These are phyloP conservation scores for Trissolcus japonicus DNA, from an alignment of 2,888 invertebrate genomes.

Conservation along the genomic window DNA sequence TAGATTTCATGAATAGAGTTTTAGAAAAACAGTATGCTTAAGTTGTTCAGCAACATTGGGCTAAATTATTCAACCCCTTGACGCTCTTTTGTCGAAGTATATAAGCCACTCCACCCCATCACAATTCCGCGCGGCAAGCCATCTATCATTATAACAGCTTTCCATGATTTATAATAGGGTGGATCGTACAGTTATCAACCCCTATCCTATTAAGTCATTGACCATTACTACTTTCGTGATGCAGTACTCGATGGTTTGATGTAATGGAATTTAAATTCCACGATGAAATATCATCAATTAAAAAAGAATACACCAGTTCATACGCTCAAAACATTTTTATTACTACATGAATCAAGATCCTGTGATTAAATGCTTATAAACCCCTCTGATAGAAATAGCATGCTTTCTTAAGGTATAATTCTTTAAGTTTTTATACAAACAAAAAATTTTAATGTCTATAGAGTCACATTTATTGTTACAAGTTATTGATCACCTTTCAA, in stretches of 20 bases:
- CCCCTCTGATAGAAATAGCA: too few species aligned
- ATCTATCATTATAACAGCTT: constrained; percentile 59
- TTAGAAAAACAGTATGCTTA: constrained; percentile 45
- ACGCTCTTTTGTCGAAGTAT: constrained; percentile 49
- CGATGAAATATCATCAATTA: constrained; percentile 45
- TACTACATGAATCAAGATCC: not conserved
- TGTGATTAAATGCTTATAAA: too few species aligned
- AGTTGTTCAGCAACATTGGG: constrained; percentile 50
- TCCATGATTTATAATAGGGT: constrained; percentile 58
- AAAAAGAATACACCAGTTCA: constrained; percentile 17
- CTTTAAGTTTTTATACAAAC: too few species aligned
- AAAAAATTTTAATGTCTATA: too few species aligned
- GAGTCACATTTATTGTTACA: too few species aligned
- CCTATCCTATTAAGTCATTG: constrained; percentile 59
- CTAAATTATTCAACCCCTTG: constrained; percentile 57
- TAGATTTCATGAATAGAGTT: constrained; percentile 35
- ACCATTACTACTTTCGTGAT: constrained; percentile 58
- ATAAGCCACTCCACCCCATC: constrained; percentile 54
- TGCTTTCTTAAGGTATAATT: too few species aligned
- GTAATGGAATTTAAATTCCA: constrained; percentile 56
- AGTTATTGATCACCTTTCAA: too few species aligned
- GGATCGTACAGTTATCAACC: constrained; percentile 56
- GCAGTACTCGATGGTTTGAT: constrained; percentile 51
- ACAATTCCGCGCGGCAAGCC: constrained; percentile 49
- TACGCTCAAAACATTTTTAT: not conserved